phyloP scores from a whole-genome alignment of 2,888 invertebrate genomes.

The Meteorus cinctellus region DNA sequence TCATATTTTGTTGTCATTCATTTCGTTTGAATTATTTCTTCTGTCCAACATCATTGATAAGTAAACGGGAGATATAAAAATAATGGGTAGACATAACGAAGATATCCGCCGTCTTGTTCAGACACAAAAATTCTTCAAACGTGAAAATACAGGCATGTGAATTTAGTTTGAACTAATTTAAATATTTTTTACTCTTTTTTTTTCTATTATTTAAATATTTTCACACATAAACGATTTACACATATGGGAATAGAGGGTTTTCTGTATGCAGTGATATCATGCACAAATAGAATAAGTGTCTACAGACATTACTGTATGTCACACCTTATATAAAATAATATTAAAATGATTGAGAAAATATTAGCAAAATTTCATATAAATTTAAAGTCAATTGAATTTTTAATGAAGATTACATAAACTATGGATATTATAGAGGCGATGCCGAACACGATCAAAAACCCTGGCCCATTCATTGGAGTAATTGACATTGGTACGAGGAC shows the following conservation, averaged over 20 bases:
- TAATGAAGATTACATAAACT: neutral
- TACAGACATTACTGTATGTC: too few relatives aligned
- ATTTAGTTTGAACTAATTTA: neutral
- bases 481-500: slow-evolving; percentile 98
- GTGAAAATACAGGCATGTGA: slow-evolving; percentile 30
- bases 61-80: neutral
- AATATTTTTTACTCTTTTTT: neutral
- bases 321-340: too few relatives aligned
- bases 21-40: neutral
- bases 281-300: too few relatives aligned
- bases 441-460: slow-evolving; percentile 58
- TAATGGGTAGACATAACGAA: slow-evolving; percentile 31
- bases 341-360: too few relatives aligned
- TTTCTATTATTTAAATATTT: neutral
- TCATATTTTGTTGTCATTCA: neutral
- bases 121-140: neutral
- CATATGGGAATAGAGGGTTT: too few relatives aligned
- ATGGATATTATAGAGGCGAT: slow-evolving; percentile 60
- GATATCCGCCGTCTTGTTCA: neutral
- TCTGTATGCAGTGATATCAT: too few relatives aligned
- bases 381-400: neutral
- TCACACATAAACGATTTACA: too few relatives aligned
- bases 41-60: slow-evolving; percentile 1
- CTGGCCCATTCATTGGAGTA: slow-evolving; percentile 84
- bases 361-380: neutral